Evolutionary conservation across 2,797 vertebrate species (phyloP), one percentile per base, ranked within the genome.

Genomic region (Balearica regulorum): DNA sequence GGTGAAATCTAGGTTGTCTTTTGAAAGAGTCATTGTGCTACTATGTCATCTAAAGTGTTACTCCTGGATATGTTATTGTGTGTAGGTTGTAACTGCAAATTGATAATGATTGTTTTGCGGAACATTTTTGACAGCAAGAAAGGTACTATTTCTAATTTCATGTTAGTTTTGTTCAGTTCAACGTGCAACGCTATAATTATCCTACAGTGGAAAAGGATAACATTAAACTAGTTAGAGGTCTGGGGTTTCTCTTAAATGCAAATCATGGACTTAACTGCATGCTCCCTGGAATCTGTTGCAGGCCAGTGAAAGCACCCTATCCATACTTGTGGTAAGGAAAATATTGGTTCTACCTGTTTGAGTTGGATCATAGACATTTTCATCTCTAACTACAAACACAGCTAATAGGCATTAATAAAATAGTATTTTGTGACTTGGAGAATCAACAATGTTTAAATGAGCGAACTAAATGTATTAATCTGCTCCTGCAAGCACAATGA

Each of bases 31-130:
- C 41, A 4, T 16, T 44, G 7, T 33, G 17, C 18, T 15, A 22
- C 13, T 35, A 6, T 31, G 22, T 64, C 33, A 43, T 41, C 4
- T 5, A 9, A 46, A 46, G 13, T 28, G 17, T 46, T 60, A n/a
- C 26, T 80, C 41, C 12, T 48, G 54, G n/a, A 12, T 66, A 14
- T 0, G 0, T 5, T 37, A 7, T 6, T 81, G 24, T 43, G 11
- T 14, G 21, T 48, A 51, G 49, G 16, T 54, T 25, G 31, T 57
- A 62, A 35, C 49, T 68, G 64, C 55, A 87, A 29, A 54, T 71
- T 20, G 18, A 11, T 85, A 49, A 53, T 4, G 8, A 55, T 49
- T 57, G 14, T 66, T 94, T 86, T 48, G 66, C 57, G 35, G 44
- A 62, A 62, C 0, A 1, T 1, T 6, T 71, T 43, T 79, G 70